phyloP scores from a whole-genome alignment of 2,113 vertebrate genomes.

The Propithecus coquereli region DNA sequence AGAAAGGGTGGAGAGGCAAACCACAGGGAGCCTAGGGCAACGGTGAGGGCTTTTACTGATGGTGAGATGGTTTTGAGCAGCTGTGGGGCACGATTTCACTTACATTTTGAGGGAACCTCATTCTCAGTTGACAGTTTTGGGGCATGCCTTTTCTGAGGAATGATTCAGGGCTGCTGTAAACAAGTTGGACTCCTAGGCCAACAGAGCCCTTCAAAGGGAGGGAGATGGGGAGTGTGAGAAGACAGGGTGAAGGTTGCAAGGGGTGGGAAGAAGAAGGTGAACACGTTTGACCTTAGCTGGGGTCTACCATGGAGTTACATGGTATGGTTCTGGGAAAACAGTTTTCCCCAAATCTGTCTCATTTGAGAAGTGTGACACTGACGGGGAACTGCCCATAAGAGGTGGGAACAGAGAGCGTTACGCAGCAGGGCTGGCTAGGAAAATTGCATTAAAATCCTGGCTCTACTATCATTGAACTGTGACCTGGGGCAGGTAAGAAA shows the following conservation, averaged over 20 bases:
- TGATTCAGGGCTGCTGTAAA: neutral
- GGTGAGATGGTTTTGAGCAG: neutral
- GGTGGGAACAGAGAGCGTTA: neutral
- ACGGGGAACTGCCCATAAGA: neutral
- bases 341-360: neutral
- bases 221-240: neutral
- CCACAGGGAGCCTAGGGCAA: neutral
- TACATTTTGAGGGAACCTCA: neutral
- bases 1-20: neutral
- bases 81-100: neutral
- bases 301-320: neutral
- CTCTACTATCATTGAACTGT: neutral
- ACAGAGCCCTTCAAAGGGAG: neutral
- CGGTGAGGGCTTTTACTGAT: neutral
- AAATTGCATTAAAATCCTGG: neutral
- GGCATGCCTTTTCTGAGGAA: neutral
- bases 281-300: neutral
- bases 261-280: neutral
- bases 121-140: neutral
- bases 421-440: neutral
- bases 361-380: neutral
- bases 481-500: neutral
- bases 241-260: neutral
- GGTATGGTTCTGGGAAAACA: neutral
- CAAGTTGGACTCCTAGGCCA: neutral